phyloP scores from a whole-genome alignment of 2,113 vertebrate genomes.

The Mustela nigripes region DNA sequence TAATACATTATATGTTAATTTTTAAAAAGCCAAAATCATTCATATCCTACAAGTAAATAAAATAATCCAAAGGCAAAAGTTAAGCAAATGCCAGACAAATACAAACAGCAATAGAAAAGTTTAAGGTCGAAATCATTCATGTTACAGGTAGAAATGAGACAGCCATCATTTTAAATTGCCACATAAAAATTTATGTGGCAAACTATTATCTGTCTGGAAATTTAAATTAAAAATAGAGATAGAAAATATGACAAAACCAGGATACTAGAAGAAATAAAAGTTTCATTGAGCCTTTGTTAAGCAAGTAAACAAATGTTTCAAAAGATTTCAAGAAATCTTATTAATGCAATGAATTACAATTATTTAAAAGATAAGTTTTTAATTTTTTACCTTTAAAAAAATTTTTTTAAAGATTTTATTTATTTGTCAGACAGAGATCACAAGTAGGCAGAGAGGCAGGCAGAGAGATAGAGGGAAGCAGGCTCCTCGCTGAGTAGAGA shows the following conservation, averaged over 20 bases:
- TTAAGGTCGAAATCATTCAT: conserved; percentile 31
- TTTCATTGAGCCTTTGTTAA: background rate
- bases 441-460: no score
- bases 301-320: background rate
- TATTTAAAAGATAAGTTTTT: background rate
- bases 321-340: background rate
- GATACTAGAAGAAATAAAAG: background rate
- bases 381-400: background rate
- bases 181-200: background rate
- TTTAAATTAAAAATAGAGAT: conserved; percentile 33
- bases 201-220: background rate
- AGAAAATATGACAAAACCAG: background rate
- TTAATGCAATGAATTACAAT: background rate
- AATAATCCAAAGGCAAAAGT: background rate
- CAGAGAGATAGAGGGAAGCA: no score
- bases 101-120: conserved; percentile 1
- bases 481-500: no score
- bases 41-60: conserved; percentile 19
- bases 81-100: background rate
- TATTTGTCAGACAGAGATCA: no score
- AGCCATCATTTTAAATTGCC: background rate
- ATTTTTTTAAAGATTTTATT: background rate
- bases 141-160: background rate
- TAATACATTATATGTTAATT: no score
- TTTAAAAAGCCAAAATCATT: background rate